phyloP scores from a whole-genome alignment of 2,113 vertebrate species.

The Dunckerocampus dactyliophorus region DNA sequence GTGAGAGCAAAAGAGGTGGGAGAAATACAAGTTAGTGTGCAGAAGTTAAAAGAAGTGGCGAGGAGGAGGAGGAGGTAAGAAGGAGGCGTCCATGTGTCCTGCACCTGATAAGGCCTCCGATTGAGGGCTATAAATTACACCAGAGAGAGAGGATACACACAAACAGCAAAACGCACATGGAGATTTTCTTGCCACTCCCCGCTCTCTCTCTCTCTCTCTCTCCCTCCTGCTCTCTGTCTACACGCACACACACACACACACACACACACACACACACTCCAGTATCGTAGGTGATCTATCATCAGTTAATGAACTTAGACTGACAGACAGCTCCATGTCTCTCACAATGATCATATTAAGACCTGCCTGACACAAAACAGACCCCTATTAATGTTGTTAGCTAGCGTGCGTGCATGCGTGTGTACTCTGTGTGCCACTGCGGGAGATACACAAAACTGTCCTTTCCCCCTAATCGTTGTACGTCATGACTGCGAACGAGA shows the following conservation, averaged over 20 bases:
- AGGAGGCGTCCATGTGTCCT: constrained; percentile 67
- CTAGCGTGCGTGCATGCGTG: constrained; percentile 39
- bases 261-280: constrained; percentile 29
- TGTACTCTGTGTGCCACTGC: constrained; percentile 8
- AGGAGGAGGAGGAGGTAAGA: constrained; percentile 45
- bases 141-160: constrained; percentile 38
- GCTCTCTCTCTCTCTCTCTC: not conserved
- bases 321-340: constrained; percentile 96
- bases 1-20: constrained; percentile 22
- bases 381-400: constrained; percentile 86
- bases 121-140: constrained; percentile 67
- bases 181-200: constrained; percentile 3
- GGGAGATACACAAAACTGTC: constrained; percentile 36
- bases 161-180: constrained; percentile 32
- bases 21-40: constrained; percentile 37
- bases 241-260: constrained; percentile 21
- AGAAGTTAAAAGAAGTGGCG: constrained; percentile 47
- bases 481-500: not conserved
- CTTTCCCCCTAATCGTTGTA: constrained; percentile 11
- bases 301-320: constrained; percentile 92
- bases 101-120: constrained; percentile 68
- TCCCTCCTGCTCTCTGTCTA: constrained; percentile 5
- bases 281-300: constrained; percentile 73
- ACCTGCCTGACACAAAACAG: constrained; percentile 91
- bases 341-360: constrained; percentile 89